phyloP scores from a whole-genome alignment of 2,797 vertebrate genomes.

The Eleutherodactylus coqui region DNA sequence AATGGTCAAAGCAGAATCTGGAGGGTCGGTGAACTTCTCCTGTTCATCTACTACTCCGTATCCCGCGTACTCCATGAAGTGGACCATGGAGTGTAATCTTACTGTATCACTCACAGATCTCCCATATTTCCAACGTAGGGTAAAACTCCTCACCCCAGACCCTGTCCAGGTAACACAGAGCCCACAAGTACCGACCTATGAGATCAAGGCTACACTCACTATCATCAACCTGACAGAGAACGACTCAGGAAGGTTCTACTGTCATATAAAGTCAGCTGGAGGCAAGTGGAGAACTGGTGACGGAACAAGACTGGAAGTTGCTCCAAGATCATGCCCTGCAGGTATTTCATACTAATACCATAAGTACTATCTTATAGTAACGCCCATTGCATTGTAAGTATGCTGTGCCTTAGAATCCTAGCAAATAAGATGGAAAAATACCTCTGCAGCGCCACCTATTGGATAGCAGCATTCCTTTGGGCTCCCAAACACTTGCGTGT shows the following conservation, averaged over 20 bases:
- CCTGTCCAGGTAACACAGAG: background rate
- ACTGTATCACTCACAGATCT: background rate
- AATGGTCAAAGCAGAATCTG: background rate
- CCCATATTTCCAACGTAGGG: conserved; percentile 6
- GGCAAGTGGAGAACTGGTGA: too few species aligned
- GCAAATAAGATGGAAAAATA: too few species aligned
- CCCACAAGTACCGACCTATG: background rate
- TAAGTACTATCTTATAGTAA: too few species aligned
- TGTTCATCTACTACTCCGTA: background rate
- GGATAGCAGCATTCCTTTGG: too few species aligned
- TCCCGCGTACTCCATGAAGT: background rate
- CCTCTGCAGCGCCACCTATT: too few species aligned
- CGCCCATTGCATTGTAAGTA: too few species aligned
- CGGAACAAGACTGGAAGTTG: background rate
- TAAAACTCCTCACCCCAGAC: background rate
- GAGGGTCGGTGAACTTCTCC: conserved; percentile 25
- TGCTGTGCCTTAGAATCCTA: too few species aligned
- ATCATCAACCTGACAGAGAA: conserved; percentile 32
- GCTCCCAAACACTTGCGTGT: too few species aligned
- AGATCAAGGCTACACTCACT: background rate
- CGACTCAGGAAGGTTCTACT: conserved; percentile 25
- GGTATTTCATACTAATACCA: too few species aligned
- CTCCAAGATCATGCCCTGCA: background rate
- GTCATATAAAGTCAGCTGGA: background rate
- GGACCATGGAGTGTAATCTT: conserved; percentile 20